phyloP scores from a whole-genome alignment of 2,888 invertebrate genomes.

The Ophioninae sp. region DNA sequence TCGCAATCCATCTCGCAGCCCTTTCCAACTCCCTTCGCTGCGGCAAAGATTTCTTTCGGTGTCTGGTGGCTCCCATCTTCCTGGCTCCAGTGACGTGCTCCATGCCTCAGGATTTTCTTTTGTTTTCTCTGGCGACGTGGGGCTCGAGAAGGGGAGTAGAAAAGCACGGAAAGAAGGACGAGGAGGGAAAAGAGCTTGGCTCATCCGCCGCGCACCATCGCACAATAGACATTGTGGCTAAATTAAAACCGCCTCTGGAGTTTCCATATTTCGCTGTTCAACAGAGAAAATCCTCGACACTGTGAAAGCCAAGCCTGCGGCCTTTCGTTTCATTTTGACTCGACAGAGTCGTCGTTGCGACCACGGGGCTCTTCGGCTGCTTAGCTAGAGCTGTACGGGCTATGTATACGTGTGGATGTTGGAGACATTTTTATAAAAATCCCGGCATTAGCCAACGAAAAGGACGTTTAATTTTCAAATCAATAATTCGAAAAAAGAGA shows the following conservation, averaged over 20 bases:
- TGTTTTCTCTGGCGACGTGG: slow-evolving; percentile 57
- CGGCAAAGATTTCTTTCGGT: slow-evolving; percentile 42
- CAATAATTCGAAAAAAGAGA: neutral
- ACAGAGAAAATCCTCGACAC: slow-evolving; percentile 66
- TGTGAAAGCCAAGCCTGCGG: slow-evolving; percentile 69
- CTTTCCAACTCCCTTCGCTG: slow-evolving; percentile 13
- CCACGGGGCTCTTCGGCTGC: slow-evolving; percentile 54
- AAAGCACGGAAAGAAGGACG: slow-evolving; percentile 12
- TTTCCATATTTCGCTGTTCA: slow-evolving; percentile 78
- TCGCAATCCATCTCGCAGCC: slow-evolving; percentile 47
- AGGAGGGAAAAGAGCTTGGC: slow-evolving; percentile 44
- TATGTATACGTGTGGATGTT: slow-evolving; percentile 15
- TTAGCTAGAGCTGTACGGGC: slow-evolving; percentile 27
- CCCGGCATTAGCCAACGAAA: slow-evolving; percentile 29
- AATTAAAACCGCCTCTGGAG: slow-evolving; percentile 81
- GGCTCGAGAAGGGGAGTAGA: slow-evolving; percentile 4
- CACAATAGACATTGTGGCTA: slow-evolving; percentile 80
- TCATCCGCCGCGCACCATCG: slow-evolving; percentile 66
- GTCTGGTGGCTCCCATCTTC: slow-evolving; percentile 40
- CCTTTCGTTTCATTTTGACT: slow-evolving; percentile 78
- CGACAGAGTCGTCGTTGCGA: slow-evolving; percentile 48
- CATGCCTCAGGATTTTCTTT: slow-evolving; percentile 56
- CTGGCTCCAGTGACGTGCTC: slow-evolving; percentile 33
- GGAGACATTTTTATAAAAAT: slow-evolving; percentile 33
- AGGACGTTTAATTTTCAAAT: slow-evolving; percentile 23